Conservation (phyloP, 2,797 vertebrate species). For the Eptatretus atami region DNA sequence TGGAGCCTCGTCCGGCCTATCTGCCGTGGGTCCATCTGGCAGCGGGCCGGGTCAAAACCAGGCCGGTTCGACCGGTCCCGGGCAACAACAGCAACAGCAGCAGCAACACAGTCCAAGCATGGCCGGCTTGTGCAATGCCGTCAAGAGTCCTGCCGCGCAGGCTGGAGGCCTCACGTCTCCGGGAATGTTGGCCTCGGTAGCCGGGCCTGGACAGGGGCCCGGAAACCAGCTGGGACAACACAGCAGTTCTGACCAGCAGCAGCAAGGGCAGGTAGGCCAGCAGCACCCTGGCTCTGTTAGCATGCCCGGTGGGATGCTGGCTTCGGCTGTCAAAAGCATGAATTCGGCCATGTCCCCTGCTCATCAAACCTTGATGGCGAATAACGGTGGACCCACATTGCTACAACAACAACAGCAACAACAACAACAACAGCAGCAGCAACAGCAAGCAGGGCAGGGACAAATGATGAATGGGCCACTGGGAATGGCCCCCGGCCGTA, state of each 20-base stretch:
- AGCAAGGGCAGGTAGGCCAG: too few species aligned
- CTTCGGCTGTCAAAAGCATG: slow-evolving; percentile 20
- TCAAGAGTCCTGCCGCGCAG: slow-evolving; percentile 36
- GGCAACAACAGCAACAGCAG: slow-evolving; percentile 8
- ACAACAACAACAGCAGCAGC: slow-evolving; percentile 15
- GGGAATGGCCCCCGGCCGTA: slow-evolving; percentile 37
- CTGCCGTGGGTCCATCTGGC: slow-evolving; percentile 17
- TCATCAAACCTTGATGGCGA: slow-evolving; percentile 35
- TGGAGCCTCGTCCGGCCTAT: slow-evolving; percentile 28
- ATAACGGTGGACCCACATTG: slow-evolving; percentile 45
- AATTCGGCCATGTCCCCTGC: slow-evolving; percentile 54
- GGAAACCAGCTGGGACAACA: background rate
- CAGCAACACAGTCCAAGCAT: slow-evolving; percentile 41
- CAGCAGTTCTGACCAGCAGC: too few species aligned
- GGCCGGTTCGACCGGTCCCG: background rate
- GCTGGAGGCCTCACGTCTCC: slow-evolving; percentile 26
- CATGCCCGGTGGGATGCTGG: slow-evolving; percentile 3
- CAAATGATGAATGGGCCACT: slow-evolving; percentile 80
- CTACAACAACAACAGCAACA: slow-evolving; percentile 33
- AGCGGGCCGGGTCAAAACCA: too few species aligned
- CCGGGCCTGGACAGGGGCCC: slow-evolving; percentile 2
- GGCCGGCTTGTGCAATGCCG: slow-evolving; percentile 47
- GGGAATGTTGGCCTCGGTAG: background rate
- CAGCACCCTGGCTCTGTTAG: background rate
- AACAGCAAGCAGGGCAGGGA: slow-evolving; percentile 36